Conservation (phyloP, 2,888 invertebrate genomes). For the Yponomeuta plumbellus region DNA sequence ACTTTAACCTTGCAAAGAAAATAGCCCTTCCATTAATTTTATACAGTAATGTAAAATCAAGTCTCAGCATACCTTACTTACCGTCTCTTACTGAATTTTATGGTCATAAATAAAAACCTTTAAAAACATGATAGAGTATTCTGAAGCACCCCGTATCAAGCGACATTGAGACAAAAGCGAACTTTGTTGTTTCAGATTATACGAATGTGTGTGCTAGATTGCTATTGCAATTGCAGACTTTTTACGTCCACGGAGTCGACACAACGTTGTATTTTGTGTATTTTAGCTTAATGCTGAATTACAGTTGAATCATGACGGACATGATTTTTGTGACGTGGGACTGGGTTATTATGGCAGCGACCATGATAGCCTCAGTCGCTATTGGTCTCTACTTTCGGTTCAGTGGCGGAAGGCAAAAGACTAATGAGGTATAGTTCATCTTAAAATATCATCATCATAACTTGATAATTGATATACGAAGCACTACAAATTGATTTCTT, state of each 20-base stretch:
- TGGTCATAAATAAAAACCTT: too few species aligned
- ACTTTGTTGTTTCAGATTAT: not conserved
- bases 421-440: conserved; percentile 78
- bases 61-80: too few species aligned
- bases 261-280: not conserved
- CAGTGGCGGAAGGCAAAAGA: conserved; percentile 90
- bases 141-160: not conserved
- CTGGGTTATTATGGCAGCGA: conserved; percentile 83
- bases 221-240: not conserved
- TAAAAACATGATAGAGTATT: too few species aligned
- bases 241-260: not conserved
- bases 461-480: not conserved
- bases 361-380: conserved; percentile 81
- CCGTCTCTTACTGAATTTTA: too few species aligned
- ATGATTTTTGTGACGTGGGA: conserved; percentile 80
- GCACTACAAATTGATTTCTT: conserved; percentile 23
- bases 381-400: conserved; percentile 92
- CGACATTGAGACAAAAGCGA: not conserved
- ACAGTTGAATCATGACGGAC: conserved; percentile 35
- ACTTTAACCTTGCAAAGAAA: too few species aligned
- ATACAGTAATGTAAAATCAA: too few species aligned
- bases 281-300: not conserved
- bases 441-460: not conserved
- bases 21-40: too few species aligned
- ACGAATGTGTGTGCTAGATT: not conserved